phyloP scores from a whole-genome alignment of 2,888 invertebrate genomes.

The Tryphoninae sp. region DNA sequence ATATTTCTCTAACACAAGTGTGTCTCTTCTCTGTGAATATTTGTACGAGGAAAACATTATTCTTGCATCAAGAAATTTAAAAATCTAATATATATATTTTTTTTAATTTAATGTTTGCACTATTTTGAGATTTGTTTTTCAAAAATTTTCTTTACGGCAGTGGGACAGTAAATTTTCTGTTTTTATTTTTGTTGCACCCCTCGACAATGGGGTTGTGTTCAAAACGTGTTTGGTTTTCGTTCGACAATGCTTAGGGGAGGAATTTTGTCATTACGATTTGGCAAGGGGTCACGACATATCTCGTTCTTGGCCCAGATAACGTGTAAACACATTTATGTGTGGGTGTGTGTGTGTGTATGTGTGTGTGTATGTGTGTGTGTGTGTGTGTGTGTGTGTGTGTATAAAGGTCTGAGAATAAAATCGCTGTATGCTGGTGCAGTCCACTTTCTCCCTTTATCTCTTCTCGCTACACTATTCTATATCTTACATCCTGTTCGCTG shows the following conservation, averaged over 20 bases:
- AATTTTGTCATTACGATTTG: constrained; percentile 59
- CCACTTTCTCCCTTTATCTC: constrained; percentile 6
- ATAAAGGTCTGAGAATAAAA: constrained; percentile 50
- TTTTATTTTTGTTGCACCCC: no score
- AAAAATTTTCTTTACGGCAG: no score
- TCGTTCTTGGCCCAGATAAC: constrained; percentile 62
- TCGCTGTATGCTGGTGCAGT: constrained; percentile 25
- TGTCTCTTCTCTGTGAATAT: constrained; percentile 42
- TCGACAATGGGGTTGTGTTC: not conserved
- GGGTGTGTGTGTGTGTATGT: not conserved
- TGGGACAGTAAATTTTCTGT: no score
- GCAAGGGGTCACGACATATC: constrained; percentile 39
- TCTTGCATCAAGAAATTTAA: no score
- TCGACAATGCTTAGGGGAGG: constrained; percentile 29
- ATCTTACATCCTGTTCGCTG: constrained; percentile 11
- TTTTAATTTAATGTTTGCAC: no score
- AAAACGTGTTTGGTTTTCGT: constrained; percentile 29
- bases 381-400: not conserved
- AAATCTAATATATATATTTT: no score
- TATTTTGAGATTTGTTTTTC: no score
- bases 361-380: not conserved
- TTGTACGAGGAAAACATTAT: no score
- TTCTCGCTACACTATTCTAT: not conserved
- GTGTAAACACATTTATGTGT: not conserved
- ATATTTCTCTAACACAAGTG: constrained; percentile 25